Percentiles rank a stretch among this genome's conserved stretches.
Conservation (phyloP, 2,797 vertebrate genomes). For the Sebastiscus tertius region DNA sequence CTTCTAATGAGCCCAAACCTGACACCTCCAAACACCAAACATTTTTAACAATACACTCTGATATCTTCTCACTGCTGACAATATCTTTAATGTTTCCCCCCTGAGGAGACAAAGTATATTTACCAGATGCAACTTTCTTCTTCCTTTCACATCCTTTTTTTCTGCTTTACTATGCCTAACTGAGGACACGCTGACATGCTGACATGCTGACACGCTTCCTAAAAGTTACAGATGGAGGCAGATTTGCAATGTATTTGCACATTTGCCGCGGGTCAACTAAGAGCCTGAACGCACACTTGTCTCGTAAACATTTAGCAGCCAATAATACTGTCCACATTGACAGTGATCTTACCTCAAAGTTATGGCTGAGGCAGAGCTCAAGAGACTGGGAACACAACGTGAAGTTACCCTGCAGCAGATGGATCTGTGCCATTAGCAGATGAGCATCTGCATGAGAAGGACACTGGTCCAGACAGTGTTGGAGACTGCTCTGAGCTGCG, state of each 20-base stretch:
- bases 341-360: slow-evolving; percentile 90
- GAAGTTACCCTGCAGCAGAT: slow-evolving; percentile 90
- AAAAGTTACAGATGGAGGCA: neutral
- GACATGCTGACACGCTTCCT: no score
- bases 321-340: neutral
- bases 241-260: neutral
- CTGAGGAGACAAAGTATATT: neutral
- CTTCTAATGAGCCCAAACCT: neutral
- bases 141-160: neutral
- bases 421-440: slow-evolving; percentile 96
- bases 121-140: neutral
- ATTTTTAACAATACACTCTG: neutral
- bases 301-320: neutral
- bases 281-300: neutral
- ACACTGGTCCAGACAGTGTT: slow-evolving; percentile 89
- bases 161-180: neutral
- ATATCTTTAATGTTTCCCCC: neutral
- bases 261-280: neutral
- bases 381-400: slow-evolving; percentile 91
- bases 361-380: slow-evolving; percentile 95
- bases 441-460: slow-evolving; percentile 92
- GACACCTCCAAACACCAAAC: neutral
- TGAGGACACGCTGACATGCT: neutral
- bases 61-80: neutral
- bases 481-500: slow-evolving; percentile 88